phyloP scores from a whole-genome alignment of 2,113 vertebrate species.

The Hemicordylus capensis region DNA sequence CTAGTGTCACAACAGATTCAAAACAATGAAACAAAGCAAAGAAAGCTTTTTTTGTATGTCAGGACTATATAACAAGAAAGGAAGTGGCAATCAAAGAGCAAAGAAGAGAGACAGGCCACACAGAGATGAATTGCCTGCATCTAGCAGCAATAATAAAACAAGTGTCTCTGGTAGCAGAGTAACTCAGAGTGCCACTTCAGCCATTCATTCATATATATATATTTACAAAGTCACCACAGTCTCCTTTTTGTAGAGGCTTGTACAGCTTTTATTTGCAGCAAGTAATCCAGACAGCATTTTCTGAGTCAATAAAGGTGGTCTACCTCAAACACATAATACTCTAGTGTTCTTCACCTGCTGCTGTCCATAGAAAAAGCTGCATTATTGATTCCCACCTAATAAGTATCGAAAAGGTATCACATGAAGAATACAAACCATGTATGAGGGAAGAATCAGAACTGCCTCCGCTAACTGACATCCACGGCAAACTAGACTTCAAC shows the following conservation, averaged over 20 bases:
- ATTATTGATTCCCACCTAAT: slow-evolving; percentile 20
- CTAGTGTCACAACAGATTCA: slow-evolving; percentile 10
- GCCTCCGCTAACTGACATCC: no score
- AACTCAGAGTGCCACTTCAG: slow-evolving; percentile 34
- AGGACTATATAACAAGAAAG: slow-evolving; percentile 24
- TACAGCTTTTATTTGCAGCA: slow-evolving; percentile 34
- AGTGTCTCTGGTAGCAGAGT: background rate
- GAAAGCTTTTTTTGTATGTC: slow-evolving; percentile 31
- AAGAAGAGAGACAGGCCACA: slow-evolving; percentile 45
- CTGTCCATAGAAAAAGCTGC: background rate
- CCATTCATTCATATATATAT: background rate
- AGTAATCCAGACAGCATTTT: slow-evolving; percentile 22
- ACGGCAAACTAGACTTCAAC: no score
- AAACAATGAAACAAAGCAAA: slow-evolving; percentile 32
- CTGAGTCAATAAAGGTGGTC: background rate
- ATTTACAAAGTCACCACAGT: background rate
- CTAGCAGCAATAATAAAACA: slow-evolving; percentile 27
- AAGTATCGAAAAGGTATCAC: slow-evolving; percentile 19
- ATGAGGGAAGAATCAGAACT: background rate
- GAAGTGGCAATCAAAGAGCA: slow-evolving; percentile 51
- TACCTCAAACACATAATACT: background rate
- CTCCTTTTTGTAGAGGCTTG: slow-evolving; percentile 29
- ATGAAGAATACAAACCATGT: slow-evolving; percentile 28
- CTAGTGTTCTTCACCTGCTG: background rate
- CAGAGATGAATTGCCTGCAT: slow-evolving; percentile 19